Base-by-base conservation (phyloP, 2,888 invertebrate species). In the Apamea sordens region DNA sequence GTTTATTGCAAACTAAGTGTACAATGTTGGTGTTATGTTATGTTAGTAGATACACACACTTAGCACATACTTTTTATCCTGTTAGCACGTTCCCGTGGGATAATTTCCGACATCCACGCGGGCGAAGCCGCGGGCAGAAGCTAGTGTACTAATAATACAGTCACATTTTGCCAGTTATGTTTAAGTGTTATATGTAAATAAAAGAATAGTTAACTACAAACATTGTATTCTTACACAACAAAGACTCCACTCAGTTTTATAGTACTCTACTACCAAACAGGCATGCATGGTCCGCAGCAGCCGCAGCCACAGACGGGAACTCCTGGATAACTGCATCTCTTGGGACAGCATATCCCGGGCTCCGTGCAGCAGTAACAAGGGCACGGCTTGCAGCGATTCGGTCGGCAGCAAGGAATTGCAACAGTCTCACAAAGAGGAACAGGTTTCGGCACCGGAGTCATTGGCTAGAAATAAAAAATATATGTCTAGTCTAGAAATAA, bases 311-410 rank as follows among this genome's bases (percentile, higher is more conserved):
- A 96, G 24, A 96, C 93, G 0, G 96, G 96, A 0, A 94, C 94
- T 32, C 96, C 96, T 11, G 96, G 95, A 86, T 94, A 96, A 80
- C 96, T 95, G 92, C 96, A 96, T 5, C 95, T 93, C 79, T 96
- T 96, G 7, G 95, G 94, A 2, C 90, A 91, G 83, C 95, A 95
- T 0, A 95, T 86, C 0, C 91, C 95, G 0, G 96, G 95, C 79
- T 95, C 95, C 0, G 94, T 94, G 86, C 96, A 97, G 92, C 97
- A 96, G 93, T 97, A 97, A 90, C 97, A 97, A 11, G 97, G 96
- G 87, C 97, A 97, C 4, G 97, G 97, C 92, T 96, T 97, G 90
- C 97, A 97, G 84, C 97, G 94, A 87, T 96, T 95, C 1, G 97
- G 96, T 84, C 94, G 96, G 94, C 97, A 97, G 94, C 93, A 96